Evolutionary conservation across 2,113 vertebrate genomes (phyloP).

Genomic region (Leptocoma aspasia): DNA sequence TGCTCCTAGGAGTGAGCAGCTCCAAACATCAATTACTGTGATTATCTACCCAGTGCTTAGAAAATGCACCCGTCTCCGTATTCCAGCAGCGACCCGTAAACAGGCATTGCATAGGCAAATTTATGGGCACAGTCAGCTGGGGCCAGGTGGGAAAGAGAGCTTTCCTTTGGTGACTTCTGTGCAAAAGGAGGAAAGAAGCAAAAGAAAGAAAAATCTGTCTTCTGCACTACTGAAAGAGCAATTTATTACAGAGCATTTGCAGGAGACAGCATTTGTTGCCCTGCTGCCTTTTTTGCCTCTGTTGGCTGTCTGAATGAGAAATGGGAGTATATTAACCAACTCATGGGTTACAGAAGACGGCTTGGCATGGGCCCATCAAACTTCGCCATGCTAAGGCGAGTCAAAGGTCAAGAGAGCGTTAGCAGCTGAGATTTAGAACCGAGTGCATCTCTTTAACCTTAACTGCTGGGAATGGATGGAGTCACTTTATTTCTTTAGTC

Average conservation of each 20-base stretch:
- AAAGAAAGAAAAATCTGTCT: constrained; percentile 88
- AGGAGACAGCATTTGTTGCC: constrained; percentile 90
- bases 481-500: constrained; percentile 43
- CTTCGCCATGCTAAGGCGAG: constrained; percentile 53
- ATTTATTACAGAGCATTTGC: constrained; percentile 91
- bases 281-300: constrained; percentile 81
- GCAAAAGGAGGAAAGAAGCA: constrained; percentile 63
- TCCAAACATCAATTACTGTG: constrained; percentile 85
- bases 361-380: constrained; percentile 74
- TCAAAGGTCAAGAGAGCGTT: constrained; percentile 64
- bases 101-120: constrained; percentile 76
- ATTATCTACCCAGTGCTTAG: constrained; percentile 79
- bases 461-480: constrained; percentile 43
- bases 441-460: constrained; percentile 57
- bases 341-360: constrained; percentile 71
- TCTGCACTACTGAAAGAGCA: constrained; percentile 86
- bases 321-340: constrained; percentile 83
- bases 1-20: constrained; percentile 76
- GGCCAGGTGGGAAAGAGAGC: constrained; percentile 75
- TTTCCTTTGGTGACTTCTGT: constrained; percentile 67
- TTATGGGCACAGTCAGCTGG: constrained; percentile 76
- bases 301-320: constrained; percentile 87
- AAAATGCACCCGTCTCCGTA: constrained; percentile 74
- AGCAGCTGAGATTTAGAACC: constrained; percentile 61
- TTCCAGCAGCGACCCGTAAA: constrained; percentile 81